A percentile compares a stretch with the other conserved stretches of the same genome.
Evolutionary conservation across 2,113 vertebrate genomes (phyloP).

Genomic region (Muntiacus muntjak): DNA sequence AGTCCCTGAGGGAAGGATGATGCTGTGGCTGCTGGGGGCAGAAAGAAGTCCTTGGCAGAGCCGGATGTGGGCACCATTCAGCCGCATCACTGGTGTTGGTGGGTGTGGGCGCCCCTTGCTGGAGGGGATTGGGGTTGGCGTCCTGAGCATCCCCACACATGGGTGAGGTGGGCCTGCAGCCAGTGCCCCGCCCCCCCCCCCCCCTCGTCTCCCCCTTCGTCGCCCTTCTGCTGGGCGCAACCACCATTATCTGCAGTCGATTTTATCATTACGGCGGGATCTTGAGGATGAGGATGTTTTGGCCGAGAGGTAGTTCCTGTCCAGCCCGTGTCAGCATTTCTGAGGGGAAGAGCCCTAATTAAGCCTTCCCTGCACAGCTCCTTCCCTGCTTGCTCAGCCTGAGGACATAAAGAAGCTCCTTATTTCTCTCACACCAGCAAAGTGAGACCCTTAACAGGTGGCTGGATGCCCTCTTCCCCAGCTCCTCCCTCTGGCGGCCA

Average conservation of each 20-base stretch:
- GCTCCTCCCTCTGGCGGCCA: rapidly evolving
- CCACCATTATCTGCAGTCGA: not conserved
- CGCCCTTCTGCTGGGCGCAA: not conserved
- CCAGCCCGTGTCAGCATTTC: conserved; percentile 38
- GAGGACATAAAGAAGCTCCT: conserved; percentile 44
- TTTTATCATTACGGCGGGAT: not conserved
- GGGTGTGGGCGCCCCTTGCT: not conserved
- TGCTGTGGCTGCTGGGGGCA: too few relatives aligned
- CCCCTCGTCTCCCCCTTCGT: not conserved
- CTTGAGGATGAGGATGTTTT: not conserved
- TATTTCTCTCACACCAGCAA: conserved; percentile 46
- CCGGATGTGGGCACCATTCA: rapidly evolving
- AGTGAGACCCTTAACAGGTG: not conserved
- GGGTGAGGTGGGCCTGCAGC: not conserved
- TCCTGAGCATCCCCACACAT: not conserved
- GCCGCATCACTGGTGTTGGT: not conserved
- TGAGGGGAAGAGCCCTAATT: conserved; percentile 34
- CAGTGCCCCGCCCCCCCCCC: not conserved
- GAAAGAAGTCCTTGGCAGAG: not conserved
- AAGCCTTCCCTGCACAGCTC: conserved; percentile 1
- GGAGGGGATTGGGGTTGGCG: rapidly evolving
- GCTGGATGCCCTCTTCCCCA: not conserved
- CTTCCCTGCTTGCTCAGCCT: not conserved
- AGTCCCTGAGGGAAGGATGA: not conserved
- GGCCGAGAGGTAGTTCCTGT: not conserved